Base-by-base conservation (phyloP, 2,113 vertebrate genomes). In the Poecilia latipinna region DNA sequence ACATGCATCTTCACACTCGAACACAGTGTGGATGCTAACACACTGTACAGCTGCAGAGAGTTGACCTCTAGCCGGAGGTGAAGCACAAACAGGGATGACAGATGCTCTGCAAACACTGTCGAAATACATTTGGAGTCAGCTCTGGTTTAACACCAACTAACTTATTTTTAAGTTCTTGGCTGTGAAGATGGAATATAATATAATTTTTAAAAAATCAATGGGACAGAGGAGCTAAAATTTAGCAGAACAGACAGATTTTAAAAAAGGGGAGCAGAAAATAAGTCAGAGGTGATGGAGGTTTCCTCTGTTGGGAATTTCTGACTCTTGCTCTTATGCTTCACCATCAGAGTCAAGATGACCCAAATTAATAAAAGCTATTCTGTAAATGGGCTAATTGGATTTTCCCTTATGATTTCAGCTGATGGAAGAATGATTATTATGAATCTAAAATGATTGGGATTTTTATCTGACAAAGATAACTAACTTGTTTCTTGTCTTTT, bases 1-100 rank as follows among this genome's bases (percentile, higher is more conserved):
- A 3, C 28, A 31, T 42, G 61, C 28, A 64, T 28, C 17, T 29
- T 12, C n/a, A 60, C 8, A 28, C 48, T 33, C 63, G 51, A 42
- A 42, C 8, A 60, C 0, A 39, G 10, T 48, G 19, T 12, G 32
- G 17, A 72, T 19, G 4, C 33, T 32, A 70, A 61, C 69, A 64
- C 68, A 66, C 51, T 42, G 2, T 31, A 42, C 67, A 85, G 76
- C 71, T 88, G 86, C 24, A 51, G 51, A 67, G 67, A 3, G n/a
- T 22, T 88, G 88, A 82, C 88, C 86, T 88, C 63, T 75, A 68
- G 82, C 86, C 70, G 26, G 69, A 74, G 80, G 87, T 83, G 68
- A 78, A 22, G 57, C 48, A 65, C 19, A 11, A 29, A 68, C 31
- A 70, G 32, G 32, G 73, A 42, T 24, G 29, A 66, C 90, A 86